Evolutionary conservation across 2,113 vertebrate genomes (phyloP).

Genomic region (Arothron firmamentum): DNA sequence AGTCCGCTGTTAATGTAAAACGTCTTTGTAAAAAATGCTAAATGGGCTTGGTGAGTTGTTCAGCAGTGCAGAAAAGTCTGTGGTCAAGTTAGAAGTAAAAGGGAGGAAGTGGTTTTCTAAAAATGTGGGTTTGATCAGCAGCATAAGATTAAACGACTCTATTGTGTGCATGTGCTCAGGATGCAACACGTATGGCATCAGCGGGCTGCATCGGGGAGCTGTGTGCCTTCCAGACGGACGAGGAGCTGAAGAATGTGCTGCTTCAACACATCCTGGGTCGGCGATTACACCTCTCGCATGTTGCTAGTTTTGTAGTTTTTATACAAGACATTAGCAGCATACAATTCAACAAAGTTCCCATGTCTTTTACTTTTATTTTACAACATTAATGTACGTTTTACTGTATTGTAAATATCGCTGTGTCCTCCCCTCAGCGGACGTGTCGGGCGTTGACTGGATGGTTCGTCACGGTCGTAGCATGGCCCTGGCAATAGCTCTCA

Average conservation of each 20-base stretch:
- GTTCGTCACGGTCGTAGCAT: conserved; percentile 93
- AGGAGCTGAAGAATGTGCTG: conserved; percentile 84
- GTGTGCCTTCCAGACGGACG: conserved; percentile 91
- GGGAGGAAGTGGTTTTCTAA: conserved; percentile 69
- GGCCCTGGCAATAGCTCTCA: conserved; percentile 87
- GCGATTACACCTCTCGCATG: conserved; percentile 5
- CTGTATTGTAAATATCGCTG: not conserved
- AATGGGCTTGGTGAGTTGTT: not conserved
- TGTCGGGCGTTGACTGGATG: conserved; percentile 98
- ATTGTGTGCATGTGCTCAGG: conserved; percentile 67
- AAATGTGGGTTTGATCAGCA: conserved; percentile 39
- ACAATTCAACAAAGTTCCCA: not conserved
- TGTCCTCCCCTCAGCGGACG: conserved; percentile 74
- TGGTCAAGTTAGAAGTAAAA: conserved; percentile 37
- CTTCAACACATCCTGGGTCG: conserved; percentile 89
- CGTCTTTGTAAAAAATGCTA: not conserved
- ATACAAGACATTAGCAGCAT: not conserved
- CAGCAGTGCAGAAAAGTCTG: conserved; percentile 17
- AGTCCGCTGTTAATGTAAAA: not conserved
- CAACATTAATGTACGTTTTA: too few species aligned
- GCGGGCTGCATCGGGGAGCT: conserved; percentile 93
- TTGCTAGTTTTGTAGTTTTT: not conserved
- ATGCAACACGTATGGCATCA: conserved; percentile 92
- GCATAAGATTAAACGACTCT: not conserved
- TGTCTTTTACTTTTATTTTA: not conserved